Evolutionary conservation across 2,113 vertebrate genomes (phyloP).

Genomic region (Serranochromis macrocephalus): DNA sequence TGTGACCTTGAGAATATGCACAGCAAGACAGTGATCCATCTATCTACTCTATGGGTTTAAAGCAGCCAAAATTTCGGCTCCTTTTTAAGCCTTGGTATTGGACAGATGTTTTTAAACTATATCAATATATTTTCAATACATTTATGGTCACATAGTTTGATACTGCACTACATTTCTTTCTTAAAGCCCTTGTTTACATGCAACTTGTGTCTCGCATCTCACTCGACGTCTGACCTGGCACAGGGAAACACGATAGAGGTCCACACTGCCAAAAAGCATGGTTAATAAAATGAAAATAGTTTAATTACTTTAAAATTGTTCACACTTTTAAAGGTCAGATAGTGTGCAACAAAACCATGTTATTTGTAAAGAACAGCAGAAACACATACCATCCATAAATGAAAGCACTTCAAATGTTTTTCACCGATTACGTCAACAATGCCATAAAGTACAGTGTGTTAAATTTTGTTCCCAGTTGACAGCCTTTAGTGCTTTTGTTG

Average conservation of each 20-base stretch:
- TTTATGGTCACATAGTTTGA: not conserved
- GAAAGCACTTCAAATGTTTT: not conserved
- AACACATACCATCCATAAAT: not conserved
- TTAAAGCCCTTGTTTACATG: not conserved
- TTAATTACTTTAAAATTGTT: not conserved
- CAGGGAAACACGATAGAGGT: not conserved
- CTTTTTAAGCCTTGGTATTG: not conserved
- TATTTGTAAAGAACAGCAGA: not conserved
- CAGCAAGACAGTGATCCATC: not conserved
- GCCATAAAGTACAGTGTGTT: not conserved
- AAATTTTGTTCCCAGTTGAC: not conserved
- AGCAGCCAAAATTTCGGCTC: not conserved
- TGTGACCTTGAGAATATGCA: constrained; percentile 27
- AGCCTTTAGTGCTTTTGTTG: not conserved
- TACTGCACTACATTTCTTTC: not conserved
- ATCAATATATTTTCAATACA: not conserved
- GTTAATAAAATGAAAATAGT: not conserved
- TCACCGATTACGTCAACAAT: not conserved
- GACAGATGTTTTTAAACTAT: not conserved
- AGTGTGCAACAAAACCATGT: not conserved
- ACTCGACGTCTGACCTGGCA: not conserved
- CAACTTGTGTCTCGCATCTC: not conserved
- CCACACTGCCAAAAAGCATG: not conserved
- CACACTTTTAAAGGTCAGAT: not conserved
- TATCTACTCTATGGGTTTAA: not conserved